These are phyloP conservation scores for Stenichneumon culpator DNA, from an alignment of 2,888 invertebrate genomes.

Conservation along the genomic window DNA sequence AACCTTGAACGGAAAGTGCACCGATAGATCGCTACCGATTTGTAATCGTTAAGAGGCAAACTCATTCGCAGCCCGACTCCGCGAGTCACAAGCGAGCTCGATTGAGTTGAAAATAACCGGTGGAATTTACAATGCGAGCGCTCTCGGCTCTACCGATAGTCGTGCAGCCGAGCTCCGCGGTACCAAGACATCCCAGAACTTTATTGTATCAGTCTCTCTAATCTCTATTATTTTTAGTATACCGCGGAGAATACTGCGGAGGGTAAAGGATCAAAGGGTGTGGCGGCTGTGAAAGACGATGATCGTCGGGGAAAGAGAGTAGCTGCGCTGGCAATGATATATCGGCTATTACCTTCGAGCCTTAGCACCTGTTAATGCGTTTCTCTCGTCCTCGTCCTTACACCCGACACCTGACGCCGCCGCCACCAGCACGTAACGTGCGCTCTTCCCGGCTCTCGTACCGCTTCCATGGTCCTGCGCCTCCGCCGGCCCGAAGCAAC, in stretches of 20 bases:
- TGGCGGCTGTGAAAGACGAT: slow-evolving; percentile 62
- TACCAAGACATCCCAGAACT: slow-evolving; percentile 39
- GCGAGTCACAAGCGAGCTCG: slow-evolving; percentile 37
- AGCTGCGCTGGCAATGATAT: slow-evolving; percentile 77
- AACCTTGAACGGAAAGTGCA: slow-evolving; percentile 79
- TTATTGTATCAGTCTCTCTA: slow-evolving; percentile 46
- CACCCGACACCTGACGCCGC: slow-evolving; percentile 78
- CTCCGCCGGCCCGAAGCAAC: slow-evolving; percentile 6
- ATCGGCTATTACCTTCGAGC: slow-evolving; percentile 80
- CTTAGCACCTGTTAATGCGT: slow-evolving; percentile 82
- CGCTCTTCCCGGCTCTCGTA: slow-evolving; percentile 44
- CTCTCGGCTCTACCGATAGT: background rate
- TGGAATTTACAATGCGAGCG: slow-evolving; percentile 30
- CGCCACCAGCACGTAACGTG: slow-evolving; percentile 50
- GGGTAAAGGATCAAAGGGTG: slow-evolving; percentile 67
- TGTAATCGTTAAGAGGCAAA: slow-evolving; percentile 82
- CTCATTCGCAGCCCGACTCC: slow-evolving; percentile 52
- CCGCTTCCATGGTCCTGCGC: slow-evolving; percentile 43
- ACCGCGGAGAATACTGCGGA: slow-evolving; percentile 38
- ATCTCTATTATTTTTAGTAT: slow-evolving; percentile 56
- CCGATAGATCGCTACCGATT: slow-evolving; percentile 81
- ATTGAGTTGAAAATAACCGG: slow-evolving; percentile 12
- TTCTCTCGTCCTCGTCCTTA: slow-evolving; percentile 76
- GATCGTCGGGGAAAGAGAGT: slow-evolving; percentile 68
- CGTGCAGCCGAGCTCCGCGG: background rate